Conservation (phyloP, 2,113 vertebrate genomes). For the Dendrocopos noguchii region DNA sequence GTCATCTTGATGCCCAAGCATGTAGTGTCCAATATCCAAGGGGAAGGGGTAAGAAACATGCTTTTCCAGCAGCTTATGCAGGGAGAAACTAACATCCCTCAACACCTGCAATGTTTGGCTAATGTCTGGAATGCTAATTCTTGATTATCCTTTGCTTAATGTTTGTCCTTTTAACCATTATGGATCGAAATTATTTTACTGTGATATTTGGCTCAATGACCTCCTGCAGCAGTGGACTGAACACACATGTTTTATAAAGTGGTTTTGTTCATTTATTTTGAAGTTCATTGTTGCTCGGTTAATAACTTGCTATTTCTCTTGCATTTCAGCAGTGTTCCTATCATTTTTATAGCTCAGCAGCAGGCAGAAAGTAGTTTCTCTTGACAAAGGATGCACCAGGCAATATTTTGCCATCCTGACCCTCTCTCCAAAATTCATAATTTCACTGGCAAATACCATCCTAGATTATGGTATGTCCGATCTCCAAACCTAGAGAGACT, state of each 20-base stretch:
- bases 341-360: neutral
- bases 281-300: neutral
- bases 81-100: neutral
- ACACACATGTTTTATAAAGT: neutral
- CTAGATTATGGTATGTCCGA: neutral
- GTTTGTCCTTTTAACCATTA: neutral
- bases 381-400: neutral
- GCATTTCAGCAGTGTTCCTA: neutral
- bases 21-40: fast-evolving
- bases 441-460: neutral
- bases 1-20: too few species aligned
- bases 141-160: neutral
- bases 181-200: neutral
- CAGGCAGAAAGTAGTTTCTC: neutral
- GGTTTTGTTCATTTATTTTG: neutral
- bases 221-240: neutral
- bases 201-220: neutral
- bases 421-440: neutral
- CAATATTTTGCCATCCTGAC: neutral
- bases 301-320: neutral
- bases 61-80: neutral
- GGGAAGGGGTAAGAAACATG: neutral
- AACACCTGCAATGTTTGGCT: neutral
- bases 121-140: slow-evolving; percentile 23
- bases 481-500: neutral